These are phyloP conservation scores for Aleadryas rufinucha DNA, from an alignment of 2,113 vertebrate species.

Conservation along the genomic window DNA sequence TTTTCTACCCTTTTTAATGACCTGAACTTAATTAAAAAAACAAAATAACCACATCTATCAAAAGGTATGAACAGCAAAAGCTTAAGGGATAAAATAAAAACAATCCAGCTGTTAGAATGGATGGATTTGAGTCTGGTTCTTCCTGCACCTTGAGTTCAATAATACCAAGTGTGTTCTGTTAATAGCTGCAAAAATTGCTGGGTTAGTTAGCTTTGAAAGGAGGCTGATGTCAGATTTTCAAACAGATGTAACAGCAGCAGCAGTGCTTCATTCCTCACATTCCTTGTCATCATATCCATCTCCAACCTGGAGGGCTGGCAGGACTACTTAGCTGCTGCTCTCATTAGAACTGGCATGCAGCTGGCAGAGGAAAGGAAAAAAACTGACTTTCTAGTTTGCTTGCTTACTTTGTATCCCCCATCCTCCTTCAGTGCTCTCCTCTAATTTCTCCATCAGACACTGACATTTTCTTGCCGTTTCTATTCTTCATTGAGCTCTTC, in stretches of 20 bases:
- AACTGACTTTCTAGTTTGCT: background rate
- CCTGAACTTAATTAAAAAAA: background rate
- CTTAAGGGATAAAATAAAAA: background rate
- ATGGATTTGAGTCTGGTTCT: background rate
- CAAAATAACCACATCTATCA: accelerated
- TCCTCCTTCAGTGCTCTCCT: background rate
- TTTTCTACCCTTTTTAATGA: background rate
- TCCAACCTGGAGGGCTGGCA: background rate
- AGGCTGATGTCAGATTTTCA: background rate
- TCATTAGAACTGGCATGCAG: background rate
- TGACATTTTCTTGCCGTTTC: background rate
- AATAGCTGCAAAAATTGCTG: background rate
- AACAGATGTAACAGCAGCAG: background rate
- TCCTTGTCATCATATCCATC: background rate
- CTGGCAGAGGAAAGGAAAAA: background rate
- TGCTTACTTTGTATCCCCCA: background rate
- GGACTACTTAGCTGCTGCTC: background rate
- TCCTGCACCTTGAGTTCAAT: background rate
- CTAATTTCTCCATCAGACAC: background rate
- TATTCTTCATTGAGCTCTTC: background rate
- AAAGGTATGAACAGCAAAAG: background rate
- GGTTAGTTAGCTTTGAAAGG: background rate
- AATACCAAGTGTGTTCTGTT: background rate
- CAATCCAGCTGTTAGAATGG: background rate
- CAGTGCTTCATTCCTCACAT: background rate